A percentile compares a stretch with the other conserved stretches of the same genome.
phyloP scores from a whole-genome alignment of 2,113 vertebrate genomes.

The Oncorhynchus kisutch region DNA sequence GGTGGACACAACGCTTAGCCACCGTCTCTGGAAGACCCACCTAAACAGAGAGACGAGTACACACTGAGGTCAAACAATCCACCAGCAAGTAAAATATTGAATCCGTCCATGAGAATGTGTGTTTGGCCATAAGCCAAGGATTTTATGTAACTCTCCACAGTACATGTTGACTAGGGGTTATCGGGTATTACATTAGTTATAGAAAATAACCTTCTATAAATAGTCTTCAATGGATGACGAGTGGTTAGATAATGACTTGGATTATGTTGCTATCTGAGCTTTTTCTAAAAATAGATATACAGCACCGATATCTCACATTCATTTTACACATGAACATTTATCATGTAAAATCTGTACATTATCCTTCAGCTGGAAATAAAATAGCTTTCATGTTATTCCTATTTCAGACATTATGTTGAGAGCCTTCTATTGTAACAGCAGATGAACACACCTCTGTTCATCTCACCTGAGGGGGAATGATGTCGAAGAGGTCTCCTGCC shows the following conservation, averaged over 20 bases:
- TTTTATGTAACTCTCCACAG: constrained; percentile 3
- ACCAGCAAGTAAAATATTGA: neutral
- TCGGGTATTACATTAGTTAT: neutral
- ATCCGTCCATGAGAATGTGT: neutral
- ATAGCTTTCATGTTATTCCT: neutral
- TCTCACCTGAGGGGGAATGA: constrained; percentile 83
- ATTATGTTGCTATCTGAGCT: neutral
- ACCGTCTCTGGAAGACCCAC: constrained; percentile 75
- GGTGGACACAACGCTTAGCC: constrained; percentile 79
- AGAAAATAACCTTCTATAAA: neutral
- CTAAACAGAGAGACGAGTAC: constrained; percentile 38
- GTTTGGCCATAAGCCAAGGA: constrained; percentile 1
- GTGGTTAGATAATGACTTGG: neutral
- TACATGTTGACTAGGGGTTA: constrained; percentile 5
- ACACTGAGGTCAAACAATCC: neutral
- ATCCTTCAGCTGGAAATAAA: neutral
- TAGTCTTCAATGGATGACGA: neutral
- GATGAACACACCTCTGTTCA: constrained; percentile 69
- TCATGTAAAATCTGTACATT: neutral
- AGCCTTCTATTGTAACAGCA: neutral
- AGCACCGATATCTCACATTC: neutral
- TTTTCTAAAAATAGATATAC: neutral
- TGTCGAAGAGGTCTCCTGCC: constrained; percentile 81
- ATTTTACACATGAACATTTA: constrained; percentile 1
- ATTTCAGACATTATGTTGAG: neutral